Conservation (phyloP, 2,888 invertebrate genomes). For the Coenonympha arcania region DNA sequence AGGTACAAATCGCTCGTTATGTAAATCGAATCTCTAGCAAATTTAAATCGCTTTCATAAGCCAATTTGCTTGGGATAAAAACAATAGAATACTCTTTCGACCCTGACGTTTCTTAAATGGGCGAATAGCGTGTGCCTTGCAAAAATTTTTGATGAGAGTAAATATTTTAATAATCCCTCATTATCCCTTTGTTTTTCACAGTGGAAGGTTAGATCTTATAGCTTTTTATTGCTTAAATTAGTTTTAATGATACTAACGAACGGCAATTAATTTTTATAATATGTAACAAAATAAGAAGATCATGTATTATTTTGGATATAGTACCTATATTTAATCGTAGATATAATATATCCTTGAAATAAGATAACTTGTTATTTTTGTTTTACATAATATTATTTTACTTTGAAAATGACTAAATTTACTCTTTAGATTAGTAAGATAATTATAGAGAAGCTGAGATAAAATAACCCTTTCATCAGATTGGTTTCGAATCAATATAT, state of each 20-base stretch:
- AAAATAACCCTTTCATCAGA: conserved; percentile 3
- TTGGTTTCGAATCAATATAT: conserved; percentile 17
- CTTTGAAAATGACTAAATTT: no score
- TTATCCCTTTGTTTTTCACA: not conserved
- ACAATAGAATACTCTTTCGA: conserved; percentile 46
- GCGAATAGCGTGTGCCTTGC: not conserved
- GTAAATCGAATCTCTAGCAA: conserved; percentile 70
- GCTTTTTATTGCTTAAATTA: not conserved
- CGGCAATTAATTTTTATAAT: no score
- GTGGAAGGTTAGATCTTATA: not conserved
- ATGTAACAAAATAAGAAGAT: no score
- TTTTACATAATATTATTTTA: no score
- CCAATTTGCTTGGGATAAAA: conserved; percentile 64
- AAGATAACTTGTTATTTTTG: no score
- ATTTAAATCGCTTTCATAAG: conserved; percentile 70
- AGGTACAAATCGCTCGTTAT: conserved; percentile 71
- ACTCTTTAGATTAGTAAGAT: not conserved
- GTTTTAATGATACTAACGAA: no score
- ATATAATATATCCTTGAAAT: no score
- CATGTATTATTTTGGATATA: no score
- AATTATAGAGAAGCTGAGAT: not conserved
- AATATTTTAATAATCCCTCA: not conserved
- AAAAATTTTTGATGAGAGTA: not conserved
- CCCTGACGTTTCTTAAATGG: not conserved
- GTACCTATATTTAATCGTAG: no score